Evolutionary conservation across 2,888 invertebrate genomes (phyloP).

Genomic region (Drosophila stalkeri): DNA sequence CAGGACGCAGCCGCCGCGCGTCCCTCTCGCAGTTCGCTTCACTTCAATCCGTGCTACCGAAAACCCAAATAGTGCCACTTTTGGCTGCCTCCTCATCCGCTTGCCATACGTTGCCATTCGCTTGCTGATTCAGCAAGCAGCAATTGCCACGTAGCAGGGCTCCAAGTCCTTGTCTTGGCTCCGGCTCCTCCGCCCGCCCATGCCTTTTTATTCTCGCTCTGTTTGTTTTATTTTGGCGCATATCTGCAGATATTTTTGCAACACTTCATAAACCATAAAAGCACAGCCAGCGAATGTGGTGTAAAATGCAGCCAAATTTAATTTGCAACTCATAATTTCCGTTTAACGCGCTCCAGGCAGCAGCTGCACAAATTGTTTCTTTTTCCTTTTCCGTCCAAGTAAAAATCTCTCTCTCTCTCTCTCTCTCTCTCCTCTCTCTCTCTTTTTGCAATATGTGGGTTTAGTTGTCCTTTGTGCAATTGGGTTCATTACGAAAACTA

Average conservation of each 20-base stretch:
- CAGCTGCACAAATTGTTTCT: slow-evolving; percentile 52
- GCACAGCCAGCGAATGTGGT: slow-evolving; percentile 56
- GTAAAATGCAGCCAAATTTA: slow-evolving; percentile 71
- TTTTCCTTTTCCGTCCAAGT: slow-evolving; percentile 1
- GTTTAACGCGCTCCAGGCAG: slow-evolving; percentile 42
- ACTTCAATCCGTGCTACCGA: slow-evolving; percentile 50
- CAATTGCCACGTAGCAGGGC: slow-evolving; percentile 27
- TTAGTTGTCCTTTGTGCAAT: neutral
- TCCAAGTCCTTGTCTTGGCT: slow-evolving; percentile 21
- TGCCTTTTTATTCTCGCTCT: slow-evolving; percentile 29
- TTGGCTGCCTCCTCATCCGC: slow-evolving; percentile 55
- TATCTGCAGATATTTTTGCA: slow-evolving; percentile 71
- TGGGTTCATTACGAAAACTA: neutral
- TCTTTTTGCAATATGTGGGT: neutral
- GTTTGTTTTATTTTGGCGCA: slow-evolving; percentile 56
- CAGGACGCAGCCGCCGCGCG: slow-evolving; percentile 14
- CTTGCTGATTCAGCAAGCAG: slow-evolving; percentile 72
- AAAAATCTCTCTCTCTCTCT: neutral
- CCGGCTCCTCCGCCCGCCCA: slow-evolving; percentile 8
- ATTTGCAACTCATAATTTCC: slow-evolving; percentile 72
- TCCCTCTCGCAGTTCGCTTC: neutral
- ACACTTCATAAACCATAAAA: slow-evolving; percentile 79
- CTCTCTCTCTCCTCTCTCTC: neutral
- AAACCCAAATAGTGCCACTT: slow-evolving; percentile 65
- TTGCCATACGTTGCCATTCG: slow-evolving; percentile 48